Base-by-base conservation (phyloP, 2,888 invertebrate genomes). In the Pollenia labialis region DNA sequence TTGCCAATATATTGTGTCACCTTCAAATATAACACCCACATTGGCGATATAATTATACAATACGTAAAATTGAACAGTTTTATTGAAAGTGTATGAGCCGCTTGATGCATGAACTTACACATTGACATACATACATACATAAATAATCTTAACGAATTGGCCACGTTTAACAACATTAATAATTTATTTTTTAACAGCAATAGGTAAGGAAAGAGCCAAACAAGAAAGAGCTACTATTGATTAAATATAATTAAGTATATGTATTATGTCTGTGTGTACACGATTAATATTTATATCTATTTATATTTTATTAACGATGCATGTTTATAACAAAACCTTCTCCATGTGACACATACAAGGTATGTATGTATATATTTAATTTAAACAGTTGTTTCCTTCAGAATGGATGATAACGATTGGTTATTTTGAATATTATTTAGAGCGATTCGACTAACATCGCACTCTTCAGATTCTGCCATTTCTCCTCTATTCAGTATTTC, bases 381-480 rank as follows among this genome's bases (percentile, higher is more conserved):
- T 87, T 81, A 89, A 42, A 89, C 88, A 40, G 88, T 89, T 75
- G 89, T 89, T 79, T 89, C 89, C 12, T 88, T 88, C 58, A 89
- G 62, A 44, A 89, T 85, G 18, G 88, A 18, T 32, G 81, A 18
- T 54, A 77, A 52, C 14, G 66, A 9, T 60, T 84, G 64, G 12
- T 32, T 66, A 71, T 48, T 40, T 80, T 69, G 52, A 64, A 56
- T 40, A 50, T 62, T 85, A 76, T 80, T 74, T 66, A 68, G 56
- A 7, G 50, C 18, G 1, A 40, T 64, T 77, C 48, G 66, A 40
- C 54, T 60, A 46, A 44, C 85, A 75, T 42, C 79, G 18, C 64
- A 52, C 8, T 72, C 76, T 42, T 83, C 79, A 42, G 46, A 50
- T 32, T 71, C 68, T 6, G 23, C 60, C 10, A 9, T 23, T 1